phyloP scores from a whole-genome alignment of 1,140 invertebrate genomes.

The Parasteatoda tepidariorum region DNA sequence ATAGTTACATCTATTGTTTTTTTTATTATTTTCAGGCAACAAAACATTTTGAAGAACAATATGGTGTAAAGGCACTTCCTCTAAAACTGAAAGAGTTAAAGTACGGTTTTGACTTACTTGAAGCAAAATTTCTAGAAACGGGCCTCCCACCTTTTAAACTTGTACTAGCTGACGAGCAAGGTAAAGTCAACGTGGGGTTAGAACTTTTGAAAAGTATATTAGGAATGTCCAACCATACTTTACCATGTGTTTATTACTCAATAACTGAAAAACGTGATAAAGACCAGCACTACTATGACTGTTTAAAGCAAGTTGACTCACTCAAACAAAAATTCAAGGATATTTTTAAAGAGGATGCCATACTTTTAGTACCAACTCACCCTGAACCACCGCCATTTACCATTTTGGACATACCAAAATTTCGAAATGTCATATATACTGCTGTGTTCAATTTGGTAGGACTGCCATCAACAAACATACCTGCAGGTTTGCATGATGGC shows the following conservation, averaged over 20 bases:
- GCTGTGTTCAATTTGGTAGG: neutral
- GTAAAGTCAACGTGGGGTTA: constrained; percentile 60
- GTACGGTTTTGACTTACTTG: constrained; percentile 19
- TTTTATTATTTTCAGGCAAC: neutral
- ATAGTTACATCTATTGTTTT: too few species aligned
- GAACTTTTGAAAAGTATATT: constrained; percentile 73
- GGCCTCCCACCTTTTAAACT: neutral
- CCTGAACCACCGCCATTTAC: neutral
- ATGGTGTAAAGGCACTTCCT: neutral
- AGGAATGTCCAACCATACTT: constrained; percentile 83
- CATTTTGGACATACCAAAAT: neutral
- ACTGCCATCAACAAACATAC: neutral
- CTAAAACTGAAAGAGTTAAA: constrained; percentile 19
- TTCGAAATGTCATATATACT: neutral
- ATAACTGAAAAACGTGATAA: constrained; percentile 74
- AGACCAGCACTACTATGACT: constrained; percentile 20
- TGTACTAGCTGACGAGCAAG: neutral
- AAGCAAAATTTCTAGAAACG: neutral
- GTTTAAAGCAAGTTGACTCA: constrained; percentile 64
- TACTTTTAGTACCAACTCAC: neutral
- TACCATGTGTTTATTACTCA: constrained; percentile 83
- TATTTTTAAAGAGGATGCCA: constrained; percentile 65
- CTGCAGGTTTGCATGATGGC: neutral
- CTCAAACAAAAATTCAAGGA: constrained; percentile 70
- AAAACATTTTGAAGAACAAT: constrained; percentile 12